Percentiles rank a stretch among this genome's conserved stretches.
Conservation (phyloP, 2,888 invertebrate genomes). For the Schizaphis graminum region DNA sequence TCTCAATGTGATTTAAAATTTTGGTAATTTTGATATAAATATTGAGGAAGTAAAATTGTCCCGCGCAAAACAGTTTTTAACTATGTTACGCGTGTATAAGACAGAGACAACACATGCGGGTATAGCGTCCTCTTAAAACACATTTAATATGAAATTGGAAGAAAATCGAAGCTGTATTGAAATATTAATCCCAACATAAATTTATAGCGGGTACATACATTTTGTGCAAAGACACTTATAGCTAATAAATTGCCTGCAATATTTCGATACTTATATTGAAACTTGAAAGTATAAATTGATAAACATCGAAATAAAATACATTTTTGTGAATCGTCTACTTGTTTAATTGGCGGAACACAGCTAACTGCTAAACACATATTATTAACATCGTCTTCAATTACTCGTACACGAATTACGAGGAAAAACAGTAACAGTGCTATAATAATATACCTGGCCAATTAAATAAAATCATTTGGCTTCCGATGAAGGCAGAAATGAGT, state of each 20-base stretch:
- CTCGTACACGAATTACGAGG: neutral
- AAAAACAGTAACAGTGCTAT: neutral
- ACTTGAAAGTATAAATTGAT: neutral
- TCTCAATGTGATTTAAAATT: too few species aligned
- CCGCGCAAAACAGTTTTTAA: too few species aligned
- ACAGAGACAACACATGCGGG: too few species aligned
- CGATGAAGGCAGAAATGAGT: neutral
- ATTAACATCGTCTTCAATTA: neutral
- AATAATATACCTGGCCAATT: too few species aligned
- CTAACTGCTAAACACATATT: neutral
- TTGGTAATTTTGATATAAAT: too few species aligned
- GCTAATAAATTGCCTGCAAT: neutral
- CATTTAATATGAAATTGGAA: neutral
- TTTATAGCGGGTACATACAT: neutral
- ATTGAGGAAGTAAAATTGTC: too few species aligned
- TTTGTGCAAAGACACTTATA: neutral
- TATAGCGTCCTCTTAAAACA: too few species aligned
- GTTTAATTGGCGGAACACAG: neutral
- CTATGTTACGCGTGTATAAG: too few species aligned
- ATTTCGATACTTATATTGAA: neutral
- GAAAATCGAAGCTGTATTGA: neutral
- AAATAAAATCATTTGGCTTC: neutral
- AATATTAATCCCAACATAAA: neutral
- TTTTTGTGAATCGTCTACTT: neutral
- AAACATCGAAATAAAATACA: neutral